Percentiles rank a stretch among this genome's conserved stretches.
phyloP scores from a whole-genome alignment of 2,888 invertebrate species.

The Panorpa germanica region DNA sequence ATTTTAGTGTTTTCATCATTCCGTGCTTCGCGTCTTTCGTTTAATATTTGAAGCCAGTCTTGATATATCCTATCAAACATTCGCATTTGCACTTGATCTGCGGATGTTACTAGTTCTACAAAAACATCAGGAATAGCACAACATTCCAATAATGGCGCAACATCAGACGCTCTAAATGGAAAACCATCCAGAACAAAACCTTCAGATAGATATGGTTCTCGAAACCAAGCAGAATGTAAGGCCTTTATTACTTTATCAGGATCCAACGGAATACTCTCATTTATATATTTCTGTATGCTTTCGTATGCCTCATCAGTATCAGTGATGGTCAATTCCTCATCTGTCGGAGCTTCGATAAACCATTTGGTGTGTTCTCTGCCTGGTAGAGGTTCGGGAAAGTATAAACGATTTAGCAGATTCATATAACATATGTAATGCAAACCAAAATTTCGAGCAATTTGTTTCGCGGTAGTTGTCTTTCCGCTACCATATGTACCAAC shows the following conservation, averaged over 20 bases:
- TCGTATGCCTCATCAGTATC: constrained; percentile 24
- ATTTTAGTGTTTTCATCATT: too few relatives aligned
- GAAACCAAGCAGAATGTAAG: constrained; percentile 30
- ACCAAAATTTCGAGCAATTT: constrained; percentile 33
- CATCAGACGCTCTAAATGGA: constrained; percentile 33
- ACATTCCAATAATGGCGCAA: constrained; percentile 28
- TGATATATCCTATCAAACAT: too few relatives aligned
- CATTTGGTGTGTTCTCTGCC: constrained; percentile 26
- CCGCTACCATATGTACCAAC: constrained; percentile 34
- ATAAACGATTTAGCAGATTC: constrained; percentile 21
- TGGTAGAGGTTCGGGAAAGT: constrained; percentile 26
- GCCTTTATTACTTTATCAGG: constrained; percentile 25
- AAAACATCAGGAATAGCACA: constrained; percentile 37
- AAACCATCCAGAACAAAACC: constrained; percentile 42
- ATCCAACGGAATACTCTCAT: constrained; percentile 27
- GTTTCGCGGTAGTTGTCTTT: constrained; percentile 28
- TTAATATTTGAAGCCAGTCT: too few relatives aligned
- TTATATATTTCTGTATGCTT: constrained; percentile 27
- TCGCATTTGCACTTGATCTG: too few relatives aligned
- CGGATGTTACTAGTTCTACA: constrained; percentile 29
- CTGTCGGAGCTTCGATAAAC: constrained; percentile 21
- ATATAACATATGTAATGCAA: constrained; percentile 30
- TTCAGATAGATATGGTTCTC: constrained; percentile 25
- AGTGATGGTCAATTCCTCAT: constrained; percentile 20
- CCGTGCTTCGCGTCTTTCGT: too few relatives aligned